These are phyloP conservation scores for Coenonympha arcania DNA, from an alignment of 2,888 invertebrate genomes.

Conservation along the genomic window DNA sequence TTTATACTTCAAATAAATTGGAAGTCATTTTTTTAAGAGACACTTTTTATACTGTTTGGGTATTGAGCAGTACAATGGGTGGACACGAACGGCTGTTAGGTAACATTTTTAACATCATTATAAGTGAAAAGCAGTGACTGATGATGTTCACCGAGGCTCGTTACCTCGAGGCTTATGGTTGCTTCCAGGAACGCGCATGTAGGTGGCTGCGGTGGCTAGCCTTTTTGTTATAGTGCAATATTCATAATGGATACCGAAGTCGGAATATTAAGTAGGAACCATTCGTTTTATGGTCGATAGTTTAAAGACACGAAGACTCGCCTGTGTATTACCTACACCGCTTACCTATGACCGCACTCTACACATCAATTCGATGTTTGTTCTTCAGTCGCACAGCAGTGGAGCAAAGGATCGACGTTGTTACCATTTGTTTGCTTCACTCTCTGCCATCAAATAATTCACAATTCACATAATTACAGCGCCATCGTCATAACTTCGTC, in stretches of 20 bases:
- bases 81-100: constrained; percentile 69
- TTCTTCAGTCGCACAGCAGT: too few species aligned
- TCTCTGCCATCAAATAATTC: too few species aligned
- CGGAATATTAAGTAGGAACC: constrained; percentile 20
- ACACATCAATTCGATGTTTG: too few species aligned
- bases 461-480: too few species aligned
- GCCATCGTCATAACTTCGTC: too few species aligned
- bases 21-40: constrained; percentile 64
- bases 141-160: constrained; percentile 43
- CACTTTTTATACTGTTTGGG: constrained; percentile 52
- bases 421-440: too few species aligned
- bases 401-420: too few species aligned
- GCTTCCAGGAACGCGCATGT: constrained; percentile 37
- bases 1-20: constrained; percentile 71
- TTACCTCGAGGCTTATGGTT: constrained; percentile 34
- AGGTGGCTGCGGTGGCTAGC: constrained; percentile 28
- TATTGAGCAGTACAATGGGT: constrained; percentile 69
- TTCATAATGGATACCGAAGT: constrained; percentile 24
- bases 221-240: constrained; percentile 29
- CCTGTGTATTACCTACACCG: too few species aligned
- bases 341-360: too few species aligned
- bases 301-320: neutral
- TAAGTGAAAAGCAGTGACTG: constrained; percentile 69
- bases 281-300: constrained; percentile 18
- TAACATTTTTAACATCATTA: constrained; percentile 74